A percentile compares a stretch with the other conserved stretches of the same genome.
Evolutionary conservation across 64 coral and sea anemone genomes (phyloP).

Genomic region (Cladopsammia gracilis): DNA sequence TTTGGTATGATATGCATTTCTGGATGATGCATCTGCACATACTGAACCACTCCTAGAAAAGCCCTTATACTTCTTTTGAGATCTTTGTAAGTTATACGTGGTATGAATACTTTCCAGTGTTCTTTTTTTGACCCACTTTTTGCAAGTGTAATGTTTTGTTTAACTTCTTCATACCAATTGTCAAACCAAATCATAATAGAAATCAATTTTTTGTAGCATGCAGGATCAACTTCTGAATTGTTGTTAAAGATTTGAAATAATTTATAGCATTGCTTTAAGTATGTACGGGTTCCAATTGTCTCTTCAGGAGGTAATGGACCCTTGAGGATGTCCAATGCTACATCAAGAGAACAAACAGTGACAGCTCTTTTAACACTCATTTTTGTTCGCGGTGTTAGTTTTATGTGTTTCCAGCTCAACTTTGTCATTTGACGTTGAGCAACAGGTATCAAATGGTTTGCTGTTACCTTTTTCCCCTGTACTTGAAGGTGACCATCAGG

Average conservation of each 20-base stretch:
- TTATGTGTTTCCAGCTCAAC: constrained; percentile 35
- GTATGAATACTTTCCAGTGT: constrained; percentile 59
- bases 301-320: constrained; percentile 43
- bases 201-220: constrained; percentile 24
- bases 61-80: constrained; percentile 50
- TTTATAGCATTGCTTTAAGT: constrained; percentile 30
- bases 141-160: neutral
- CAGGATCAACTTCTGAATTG: constrained; percentile 36
- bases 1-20: constrained; percentile 54
- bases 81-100: constrained; percentile 36
- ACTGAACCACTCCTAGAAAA: constrained; percentile 51
- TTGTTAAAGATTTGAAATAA: constrained; percentile 59
- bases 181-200: constrained; percentile 31
- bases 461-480: constrained; percentile 7
- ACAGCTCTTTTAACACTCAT: constrained; percentile 63
- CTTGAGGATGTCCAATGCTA: constrained; percentile 51
- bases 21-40: constrained; percentile 58
- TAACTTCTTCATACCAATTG: constrained; percentile 25
- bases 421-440: constrained; percentile 12
- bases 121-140: neutral
- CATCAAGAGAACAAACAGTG: constrained; percentile 48
- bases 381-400: constrained; percentile 41
- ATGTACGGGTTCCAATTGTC: constrained; percentile 37
- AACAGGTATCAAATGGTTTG: constrained; percentile 25
- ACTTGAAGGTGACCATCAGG: constrained; percentile 8